Evolutionary conservation across 2,113 vertebrate genomes (phyloP), one percentile per base, ranked within the genome.

Genomic region (Neodon shergylaensis): DNA sequence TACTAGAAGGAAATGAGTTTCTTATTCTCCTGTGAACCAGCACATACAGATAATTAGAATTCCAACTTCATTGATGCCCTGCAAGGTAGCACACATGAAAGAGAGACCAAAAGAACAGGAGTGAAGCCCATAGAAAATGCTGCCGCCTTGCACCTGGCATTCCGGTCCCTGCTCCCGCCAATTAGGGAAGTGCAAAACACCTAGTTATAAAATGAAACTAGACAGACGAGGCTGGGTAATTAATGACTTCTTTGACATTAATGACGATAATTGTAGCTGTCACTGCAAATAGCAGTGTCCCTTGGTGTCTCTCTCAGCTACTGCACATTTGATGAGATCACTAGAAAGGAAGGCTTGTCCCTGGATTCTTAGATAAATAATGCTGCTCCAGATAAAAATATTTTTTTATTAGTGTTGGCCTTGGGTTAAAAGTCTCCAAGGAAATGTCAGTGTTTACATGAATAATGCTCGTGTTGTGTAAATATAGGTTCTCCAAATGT

Each of bases 371-470:
- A 65, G 68, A 42, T 52, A 88, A 26, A 42, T 52, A 88, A 26
- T 54, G 1, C 77, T 88, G 33, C 84, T 95, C 21, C 66, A 77
- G 17, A 19, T 95, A 88, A 77, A 95, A 92, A n/a, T n/a, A 13
- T 44, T 49, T 88, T 88, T 81, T 54, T 91, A 81, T 86, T 92
- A 92, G 16, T 74, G 39, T 87, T 91, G 74, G 63, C 21, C 26
- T 63, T 95, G 73, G 63, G 28, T 73, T 95, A 91, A 94, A 94
- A 94, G 44, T 87, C 68, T 89, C 63, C 72, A 83, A 94, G 52
- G 31, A 93, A 97, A 96, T 49, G 24, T 58, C 91, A 79, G 42
- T 83, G 68, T 77, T 96, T 89, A 89, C 89, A 78, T 70, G 47
- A 91, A 90, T 89, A 89, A 49, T 72, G 24, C 82, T 94, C 65